Base-by-base conservation (phyloP, 2,888 invertebrate genomes). In the Nomada ferruginata region DNA sequence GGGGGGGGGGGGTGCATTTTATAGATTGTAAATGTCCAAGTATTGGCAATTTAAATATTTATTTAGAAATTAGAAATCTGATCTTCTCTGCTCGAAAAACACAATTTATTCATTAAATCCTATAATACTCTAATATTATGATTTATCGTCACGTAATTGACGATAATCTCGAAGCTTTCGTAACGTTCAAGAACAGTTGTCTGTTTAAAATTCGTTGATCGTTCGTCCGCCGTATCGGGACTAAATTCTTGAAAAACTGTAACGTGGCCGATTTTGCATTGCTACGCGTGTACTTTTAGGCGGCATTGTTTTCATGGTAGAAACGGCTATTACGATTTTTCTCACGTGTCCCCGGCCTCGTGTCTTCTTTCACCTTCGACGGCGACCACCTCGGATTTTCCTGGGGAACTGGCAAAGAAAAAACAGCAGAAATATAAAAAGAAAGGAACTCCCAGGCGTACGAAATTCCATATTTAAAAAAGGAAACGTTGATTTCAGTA, bases 281-380 rank as follows among this genome's bases (percentile, higher is more conserved):
- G n/a, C 71, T 23, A 42, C 2, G 36, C 7, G 20, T 65, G 26
- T 47, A 50, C 29, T 10, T 60, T 79, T 60, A n/a, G 23, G 7
- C n/a, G 10, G 18, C 36, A 10, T 60, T 29, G 36, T 55, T 76
- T 60, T 47, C 47, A 4, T 18, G 65, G 44, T n/a, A 15, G 9
- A 42, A 13, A 1, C 0, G 18, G 20, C 47, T 0, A 50, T 73
- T 59, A 29, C 10, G 29, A 81, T 50, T 74, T 55, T 79, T 29
- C 47, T 76, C 71, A 72, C 79, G 82, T 50, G 59, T 36, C 23
- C 13, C 1, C 10, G 47, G 13, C 29, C 13, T 26, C 20, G n/a
- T 26, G 61, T 64, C 44, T 68, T 83, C 66, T 82, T 76, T 79
- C 76, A 82, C 78, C 82, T 79, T 82, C 68, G n/a, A 26, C 73